Conservation (phyloP, 2,113 vertebrate genomes). For the Zosterops pallidus region DNA sequence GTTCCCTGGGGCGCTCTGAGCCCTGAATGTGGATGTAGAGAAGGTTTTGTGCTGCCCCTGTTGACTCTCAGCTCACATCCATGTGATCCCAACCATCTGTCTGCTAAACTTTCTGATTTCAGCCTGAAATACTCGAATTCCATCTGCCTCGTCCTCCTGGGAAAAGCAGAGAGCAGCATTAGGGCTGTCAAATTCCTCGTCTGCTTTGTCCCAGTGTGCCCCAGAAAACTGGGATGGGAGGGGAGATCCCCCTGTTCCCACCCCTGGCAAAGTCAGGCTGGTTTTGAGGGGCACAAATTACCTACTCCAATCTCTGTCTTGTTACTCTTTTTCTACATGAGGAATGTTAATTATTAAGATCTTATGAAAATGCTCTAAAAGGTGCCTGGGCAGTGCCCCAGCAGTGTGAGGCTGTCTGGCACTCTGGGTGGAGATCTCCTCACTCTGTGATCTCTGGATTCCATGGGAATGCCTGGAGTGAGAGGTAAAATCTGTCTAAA, state of each 20-base stretch:
- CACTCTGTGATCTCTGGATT: not conserved
- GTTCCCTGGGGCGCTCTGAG: not conserved
- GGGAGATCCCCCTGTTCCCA: not conserved
- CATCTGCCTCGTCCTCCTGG: not conserved
- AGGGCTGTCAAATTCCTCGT: not conserved
- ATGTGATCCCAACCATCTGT: not conserved
- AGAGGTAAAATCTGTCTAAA: not conserved
- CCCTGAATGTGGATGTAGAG: not conserved
- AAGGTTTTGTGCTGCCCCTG: not conserved
- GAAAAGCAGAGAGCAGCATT: not conserved
- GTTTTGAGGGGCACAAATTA: rapidly evolving
- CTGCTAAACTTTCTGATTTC: not conserved
- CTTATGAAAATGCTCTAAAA: not conserved
- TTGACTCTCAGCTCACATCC: slow-evolving; percentile 4
- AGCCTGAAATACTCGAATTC: not conserved
- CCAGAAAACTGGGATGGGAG: not conserved
- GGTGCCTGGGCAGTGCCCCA: not conserved
- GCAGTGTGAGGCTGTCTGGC: not conserved
- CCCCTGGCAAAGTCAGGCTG: not conserved
- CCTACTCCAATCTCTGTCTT: not conserved
- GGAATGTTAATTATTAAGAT: not conserved
- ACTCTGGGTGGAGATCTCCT: not conserved
- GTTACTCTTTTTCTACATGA: not conserved
- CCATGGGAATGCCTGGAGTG: not conserved
- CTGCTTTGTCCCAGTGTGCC: not conserved